A percentile compares a stretch with the other conserved stretches of the same genome.
Evolutionary conservation across 2,113 vertebrate genomes (phyloP).

Genomic region (Urocitellus parryii): DNA sequence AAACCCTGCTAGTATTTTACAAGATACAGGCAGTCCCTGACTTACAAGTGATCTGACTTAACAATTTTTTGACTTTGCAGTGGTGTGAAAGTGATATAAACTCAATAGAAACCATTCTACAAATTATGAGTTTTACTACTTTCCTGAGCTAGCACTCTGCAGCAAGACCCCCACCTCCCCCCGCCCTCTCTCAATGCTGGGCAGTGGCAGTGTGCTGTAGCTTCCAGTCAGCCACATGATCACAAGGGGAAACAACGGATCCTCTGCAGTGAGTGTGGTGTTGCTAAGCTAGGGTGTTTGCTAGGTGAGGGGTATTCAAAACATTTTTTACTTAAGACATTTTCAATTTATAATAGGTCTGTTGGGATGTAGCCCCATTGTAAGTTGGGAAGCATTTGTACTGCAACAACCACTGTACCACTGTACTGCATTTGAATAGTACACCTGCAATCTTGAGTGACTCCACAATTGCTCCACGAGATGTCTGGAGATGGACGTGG

Average conservation of each 20-base stretch:
- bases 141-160: neutral
- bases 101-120: neutral
- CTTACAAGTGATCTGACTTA: neutral
- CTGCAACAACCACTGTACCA: neutral
- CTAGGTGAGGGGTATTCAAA: neutral
- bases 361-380: neutral
- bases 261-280: neutral
- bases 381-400: neutral
- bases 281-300: neutral
- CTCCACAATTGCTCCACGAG: neutral
- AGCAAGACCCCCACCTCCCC: neutral
- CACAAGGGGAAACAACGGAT: neutral
- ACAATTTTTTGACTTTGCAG: neutral
- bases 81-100: neutral
- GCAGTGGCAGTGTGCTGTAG: neutral
- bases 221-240: neutral
- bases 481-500: neutral
- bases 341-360: neutral
- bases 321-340: neutral
- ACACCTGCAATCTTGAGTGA: neutral
- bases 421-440: neutral
- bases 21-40: neutral
- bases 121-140: neutral
- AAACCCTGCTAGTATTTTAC: neutral
- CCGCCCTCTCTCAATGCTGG: neutral